Base-by-base conservation (phyloP, 2,888 invertebrate genomes). In the Lathronympha strigana region DNA sequence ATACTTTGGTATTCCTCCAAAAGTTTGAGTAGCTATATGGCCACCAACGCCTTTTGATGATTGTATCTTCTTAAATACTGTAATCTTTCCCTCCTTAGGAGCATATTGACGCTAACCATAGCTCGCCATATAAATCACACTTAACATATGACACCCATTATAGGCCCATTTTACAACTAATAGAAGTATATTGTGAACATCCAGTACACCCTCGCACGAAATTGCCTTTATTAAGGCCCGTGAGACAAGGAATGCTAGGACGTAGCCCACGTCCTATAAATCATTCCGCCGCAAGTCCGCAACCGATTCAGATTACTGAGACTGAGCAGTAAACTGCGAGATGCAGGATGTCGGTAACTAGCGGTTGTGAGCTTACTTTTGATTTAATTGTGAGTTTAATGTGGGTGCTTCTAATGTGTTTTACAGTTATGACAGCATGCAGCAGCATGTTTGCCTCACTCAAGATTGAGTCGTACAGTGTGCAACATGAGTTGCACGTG, bases 241-340 rank as follows among this genome's bases (percentile, higher is more conserved):
- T 73, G 79, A 81, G 84, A 81, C 81, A 81, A 80, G 79, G 84
- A 83, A 86, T 82, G 81, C 76, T 73, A 73, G 76, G 74, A 78
- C 77, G 73, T 78, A 75, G 80, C 75, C 80, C 82, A 81, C 82
- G 81, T 84, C 80, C 78, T 86, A 89, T 90, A 90, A 90, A 89
- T 90, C 90, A 88, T 84, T 79, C 77, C 76, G 75, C 79, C 78
- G 86, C 86, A 87, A 87, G 87, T 82, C 79, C 78, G 86, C 86
- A 87, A 87, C 87, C 82, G 88, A 88, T 88, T 88, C 88, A 86
- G 87, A 88, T 90, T 89, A 83, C 84, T 74, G 11, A 50, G 74
- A 28, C 28, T 77, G 15, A 54, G 75, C 74, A 80, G 83, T 80
- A 78, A 73, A 79, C 72, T 72, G 67, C 61, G 67, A 71, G 69